Evolutionary conservation across 2,888 invertebrate species (phyloP).

Genomic region (Penaeus monodon): DNA sequence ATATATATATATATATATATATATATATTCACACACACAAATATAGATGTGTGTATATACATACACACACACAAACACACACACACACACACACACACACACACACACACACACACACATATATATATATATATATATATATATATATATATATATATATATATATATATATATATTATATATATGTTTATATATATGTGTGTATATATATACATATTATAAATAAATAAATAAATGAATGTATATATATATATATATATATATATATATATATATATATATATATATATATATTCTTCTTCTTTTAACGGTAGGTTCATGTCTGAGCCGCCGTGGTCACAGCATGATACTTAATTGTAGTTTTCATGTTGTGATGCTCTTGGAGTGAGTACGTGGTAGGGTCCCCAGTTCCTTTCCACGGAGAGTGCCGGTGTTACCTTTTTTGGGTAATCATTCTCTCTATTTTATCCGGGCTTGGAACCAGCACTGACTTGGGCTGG

Average conservation of each 20-base stretch:
- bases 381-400: too few relatives aligned
- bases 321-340: too few relatives aligned
- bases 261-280: not conserved
- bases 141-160: not conserved
- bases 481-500: too few relatives aligned
- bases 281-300: constrained; percentile 3
- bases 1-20: not conserved
- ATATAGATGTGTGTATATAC: not conserved
- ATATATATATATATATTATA: not conserved
- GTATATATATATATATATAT: not conserved
- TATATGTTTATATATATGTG: too few relatives aligned
- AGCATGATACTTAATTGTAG: too few relatives aligned
- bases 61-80: constrained; percentile 5
- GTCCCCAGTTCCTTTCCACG: too few relatives aligned
- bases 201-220: constrained; percentile 5
- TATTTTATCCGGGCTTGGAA: too few relatives aligned
- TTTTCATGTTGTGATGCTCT: too few relatives aligned
- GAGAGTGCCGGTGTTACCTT: too few relatives aligned
- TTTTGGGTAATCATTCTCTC: too few relatives aligned
- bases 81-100: not conserved
- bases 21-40: not conserved
- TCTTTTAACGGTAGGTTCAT: too few relatives aligned
- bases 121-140: constrained; percentile 10
- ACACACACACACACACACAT: not conserved
- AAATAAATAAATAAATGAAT: too few relatives aligned